phyloP scores from a whole-genome alignment of 2,113 vertebrate species.

The Strigops habroptila region DNA sequence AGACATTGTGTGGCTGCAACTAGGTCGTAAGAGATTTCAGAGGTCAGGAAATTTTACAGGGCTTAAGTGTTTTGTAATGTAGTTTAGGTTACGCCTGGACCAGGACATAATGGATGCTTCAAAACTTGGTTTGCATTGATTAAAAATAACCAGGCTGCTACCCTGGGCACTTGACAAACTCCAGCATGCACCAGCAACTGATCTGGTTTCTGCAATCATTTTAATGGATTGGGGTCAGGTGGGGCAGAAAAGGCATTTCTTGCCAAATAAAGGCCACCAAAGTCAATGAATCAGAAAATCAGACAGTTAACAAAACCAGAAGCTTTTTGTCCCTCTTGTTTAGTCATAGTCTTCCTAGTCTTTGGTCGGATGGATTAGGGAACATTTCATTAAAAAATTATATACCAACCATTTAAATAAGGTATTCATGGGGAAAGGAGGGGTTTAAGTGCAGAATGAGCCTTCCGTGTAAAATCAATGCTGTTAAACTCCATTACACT shows the following conservation, averaged over 20 bases:
- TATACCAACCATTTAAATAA: slow-evolving; percentile 44
- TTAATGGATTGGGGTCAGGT: slow-evolving; percentile 38
- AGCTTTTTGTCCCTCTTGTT: not conserved
- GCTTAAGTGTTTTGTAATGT: slow-evolving; percentile 78
- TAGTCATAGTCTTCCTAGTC: not conserved
- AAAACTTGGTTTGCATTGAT: slow-evolving; percentile 71
- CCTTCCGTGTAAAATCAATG: slow-evolving; percentile 30
- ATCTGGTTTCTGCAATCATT: slow-evolving; percentile 45
- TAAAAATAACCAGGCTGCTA: slow-evolving; percentile 66
- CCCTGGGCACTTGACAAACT: slow-evolving; percentile 38
- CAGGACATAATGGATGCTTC: slow-evolving; percentile 63
- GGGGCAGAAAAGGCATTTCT: not conserved
- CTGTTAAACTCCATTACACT: slow-evolving; percentile 43
- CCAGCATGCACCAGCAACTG: slow-evolving; percentile 56
- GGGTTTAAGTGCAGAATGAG: slow-evolving; percentile 34
- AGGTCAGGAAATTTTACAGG: slow-evolving; percentile 72
- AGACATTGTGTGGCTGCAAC: slow-evolving; percentile 40
- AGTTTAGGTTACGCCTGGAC: slow-evolving; percentile 57
- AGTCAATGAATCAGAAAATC: slow-evolving; percentile 30
- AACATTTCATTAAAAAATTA: slow-evolving; percentile 47
- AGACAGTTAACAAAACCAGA: slow-evolving; percentile 3
- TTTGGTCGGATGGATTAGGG: not conserved
- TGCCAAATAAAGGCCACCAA: not conserved
- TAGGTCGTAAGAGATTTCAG: slow-evolving; percentile 76
- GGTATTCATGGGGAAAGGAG: slow-evolving; percentile 9